Percentiles rank a stretch among this genome's conserved stretches.
Evolutionary conservation across 1,140 invertebrate species (phyloP).

Genomic region (Stegodyphus mimosarum): DNA sequence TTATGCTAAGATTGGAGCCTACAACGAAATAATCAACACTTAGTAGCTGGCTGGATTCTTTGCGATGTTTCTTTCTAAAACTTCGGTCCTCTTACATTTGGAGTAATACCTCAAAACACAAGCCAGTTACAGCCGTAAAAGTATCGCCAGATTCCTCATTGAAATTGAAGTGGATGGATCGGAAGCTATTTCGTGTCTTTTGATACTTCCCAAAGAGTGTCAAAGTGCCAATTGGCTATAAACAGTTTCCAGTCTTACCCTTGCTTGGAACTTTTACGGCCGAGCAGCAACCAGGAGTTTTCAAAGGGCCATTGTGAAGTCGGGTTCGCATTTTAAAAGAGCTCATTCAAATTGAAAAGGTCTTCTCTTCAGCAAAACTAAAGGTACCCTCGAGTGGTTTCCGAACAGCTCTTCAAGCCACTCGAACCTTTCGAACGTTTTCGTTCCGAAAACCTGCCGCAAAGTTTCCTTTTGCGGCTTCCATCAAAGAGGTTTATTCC

Average conservation of each 20-base stretch:
- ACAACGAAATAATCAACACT: neutral
- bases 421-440: slow-evolving; percentile 27
- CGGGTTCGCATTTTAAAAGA: slow-evolving; percentile 39
- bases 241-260: slow-evolving; percentile 28
- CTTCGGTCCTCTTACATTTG: neutral
- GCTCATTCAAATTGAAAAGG: slow-evolving; percentile 45
- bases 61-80: too few relatives aligned
- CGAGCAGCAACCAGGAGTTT: neutral
- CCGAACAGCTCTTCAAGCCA: slow-evolving; percentile 54
- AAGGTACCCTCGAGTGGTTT: slow-evolving; percentile 53
- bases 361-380: slow-evolving; percentile 52
- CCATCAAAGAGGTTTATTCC: slow-evolving; percentile 18
- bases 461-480: slow-evolving; percentile 28
- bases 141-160: neutral
- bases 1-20: neutral
- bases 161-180: neutral
- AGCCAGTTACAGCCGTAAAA: neutral
- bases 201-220: slow-evolving; percentile 49
- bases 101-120: neutral
- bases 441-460: slow-evolving; percentile 29
- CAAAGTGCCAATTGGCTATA: slow-evolving; percentile 41
- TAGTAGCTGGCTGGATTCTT: neutral
- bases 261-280: slow-evolving; percentile 39
- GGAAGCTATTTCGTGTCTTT: slow-evolving; percentile 16
- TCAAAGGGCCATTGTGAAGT: slow-evolving; percentile 51